phyloP scores from a whole-genome alignment of 2,113 vertebrate genomes.

The Muntiacus muntjak region DNA sequence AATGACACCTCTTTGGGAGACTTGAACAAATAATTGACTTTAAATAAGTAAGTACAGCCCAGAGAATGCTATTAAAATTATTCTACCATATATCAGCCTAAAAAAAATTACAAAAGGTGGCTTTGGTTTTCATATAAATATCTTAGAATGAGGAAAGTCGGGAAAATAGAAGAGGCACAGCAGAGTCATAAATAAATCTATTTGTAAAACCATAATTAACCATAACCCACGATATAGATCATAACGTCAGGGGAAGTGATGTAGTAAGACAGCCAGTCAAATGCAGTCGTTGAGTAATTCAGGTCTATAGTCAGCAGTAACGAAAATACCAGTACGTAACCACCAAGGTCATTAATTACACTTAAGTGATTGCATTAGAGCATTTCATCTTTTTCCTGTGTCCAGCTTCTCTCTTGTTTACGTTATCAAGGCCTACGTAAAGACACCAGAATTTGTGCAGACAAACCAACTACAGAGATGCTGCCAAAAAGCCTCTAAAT shows the following conservation, averaged over 20 bases:
- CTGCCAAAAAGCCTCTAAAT: constrained; percentile 48
- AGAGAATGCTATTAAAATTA: background rate
- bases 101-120: background rate
- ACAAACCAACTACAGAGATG: background rate
- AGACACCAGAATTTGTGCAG: constrained; percentile 34
- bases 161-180: background rate
- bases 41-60: background rate
- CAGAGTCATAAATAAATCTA: background rate
- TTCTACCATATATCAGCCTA: background rate
- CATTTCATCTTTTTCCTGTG: constrained; percentile 6
- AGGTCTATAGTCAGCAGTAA: constrained; percentile 12
- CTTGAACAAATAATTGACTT: background rate
- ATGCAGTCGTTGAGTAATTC: constrained; percentile 15
- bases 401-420: constrained; percentile 49
- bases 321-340: constrained; percentile 60
- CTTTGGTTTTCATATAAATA: background rate
- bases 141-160: background rate
- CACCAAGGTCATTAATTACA: constrained; percentile 59
- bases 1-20: background rate
- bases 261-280: constrained; percentile 36
- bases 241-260: background rate
- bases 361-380: constrained; percentile 21
- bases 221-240: constrained; percentile 7
- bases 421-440: constrained; percentile 52
- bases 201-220: constrained; percentile 46